Evolutionary conservation across 1,140 invertebrate genomes (phyloP).

Genomic region (Triops cancriformis): DNA sequence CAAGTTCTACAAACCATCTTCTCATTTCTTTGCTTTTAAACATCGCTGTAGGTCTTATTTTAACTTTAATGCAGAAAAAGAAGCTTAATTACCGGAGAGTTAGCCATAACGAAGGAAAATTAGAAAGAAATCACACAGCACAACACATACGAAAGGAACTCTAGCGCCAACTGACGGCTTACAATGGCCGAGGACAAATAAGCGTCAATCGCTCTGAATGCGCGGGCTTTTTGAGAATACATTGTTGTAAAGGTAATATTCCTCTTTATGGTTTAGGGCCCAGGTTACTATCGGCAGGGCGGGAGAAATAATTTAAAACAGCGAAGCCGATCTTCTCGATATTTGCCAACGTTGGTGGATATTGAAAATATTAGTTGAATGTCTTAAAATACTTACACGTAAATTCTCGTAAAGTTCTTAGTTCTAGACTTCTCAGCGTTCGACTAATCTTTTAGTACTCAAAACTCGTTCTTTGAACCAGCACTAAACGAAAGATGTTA

Average conservation of each 20-base stretch:
- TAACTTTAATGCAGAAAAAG: neutral
- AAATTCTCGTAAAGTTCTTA: no score
- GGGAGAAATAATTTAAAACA: neutral
- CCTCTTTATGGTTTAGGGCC: neutral
- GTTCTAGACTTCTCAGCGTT: no score
- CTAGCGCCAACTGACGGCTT: slow-evolving; percentile 3
- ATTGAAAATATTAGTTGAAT: no score
- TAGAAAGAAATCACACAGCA: neutral
- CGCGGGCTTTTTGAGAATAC: neutral
- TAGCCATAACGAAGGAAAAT: slow-evolving; percentile 11
- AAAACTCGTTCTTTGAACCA: no score
- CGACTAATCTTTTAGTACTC: no score
- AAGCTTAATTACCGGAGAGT: slow-evolving; percentile 6
- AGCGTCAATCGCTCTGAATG: neutral
- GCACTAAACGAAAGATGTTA: no score
- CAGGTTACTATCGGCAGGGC: neutral
- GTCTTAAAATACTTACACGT: no score
- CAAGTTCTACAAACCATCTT: neutral
- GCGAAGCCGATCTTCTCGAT: no score
- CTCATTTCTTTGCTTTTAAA: neutral
- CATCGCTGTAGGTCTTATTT: neutral
- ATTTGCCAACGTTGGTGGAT: no score
- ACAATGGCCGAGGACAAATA: neutral
- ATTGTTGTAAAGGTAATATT: neutral
- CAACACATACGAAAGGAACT: neutral